Evolutionary conservation across 1,140 invertebrate species (phyloP).

Genomic region (Saccostrea cuccullata): DNA sequence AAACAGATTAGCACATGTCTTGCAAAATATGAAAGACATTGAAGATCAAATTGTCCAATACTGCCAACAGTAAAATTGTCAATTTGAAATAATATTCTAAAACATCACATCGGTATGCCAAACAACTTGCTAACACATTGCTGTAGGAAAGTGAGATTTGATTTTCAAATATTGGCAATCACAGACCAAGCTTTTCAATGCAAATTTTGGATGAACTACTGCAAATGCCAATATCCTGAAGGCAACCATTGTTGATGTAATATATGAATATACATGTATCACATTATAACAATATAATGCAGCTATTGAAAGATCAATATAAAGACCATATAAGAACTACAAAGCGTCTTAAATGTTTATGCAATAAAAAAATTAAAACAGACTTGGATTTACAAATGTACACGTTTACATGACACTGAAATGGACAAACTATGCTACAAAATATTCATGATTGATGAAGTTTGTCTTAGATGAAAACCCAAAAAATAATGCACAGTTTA

Average conservation of each 20-base stretch:
- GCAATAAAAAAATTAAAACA: neutral
- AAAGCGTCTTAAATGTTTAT: neutral
- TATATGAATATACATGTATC: neutral
- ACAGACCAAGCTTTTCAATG: neutral
- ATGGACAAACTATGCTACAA: neutral
- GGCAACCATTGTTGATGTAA: too few relatives aligned
- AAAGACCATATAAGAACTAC: neutral
- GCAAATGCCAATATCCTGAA: neutral
- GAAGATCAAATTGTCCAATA: constrained; percentile 71
- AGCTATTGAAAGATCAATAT: neutral
- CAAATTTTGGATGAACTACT: neutral
- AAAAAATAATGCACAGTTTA: too few relatives aligned
- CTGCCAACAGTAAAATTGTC: constrained; percentile 61
- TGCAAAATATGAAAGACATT: constrained; percentile 73
- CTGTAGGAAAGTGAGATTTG: too few relatives aligned
- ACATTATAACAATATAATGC: neutral
- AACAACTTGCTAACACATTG: too few relatives aligned
- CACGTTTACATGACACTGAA: neutral
- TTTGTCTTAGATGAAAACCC: neutral
- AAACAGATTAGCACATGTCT: constrained; percentile 62
- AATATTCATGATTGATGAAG: constrained; percentile 28
- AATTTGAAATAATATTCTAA: too few relatives aligned
- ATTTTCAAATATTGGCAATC: too few relatives aligned
- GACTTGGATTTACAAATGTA: neutral
- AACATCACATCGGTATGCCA: too few relatives aligned